A percentile compares a stretch with the other conserved stretches of the same genome.
Evolutionary conservation across 2,113 vertebrate genomes (phyloP).

Genomic region (Cyprinodon variegatus): DNA sequence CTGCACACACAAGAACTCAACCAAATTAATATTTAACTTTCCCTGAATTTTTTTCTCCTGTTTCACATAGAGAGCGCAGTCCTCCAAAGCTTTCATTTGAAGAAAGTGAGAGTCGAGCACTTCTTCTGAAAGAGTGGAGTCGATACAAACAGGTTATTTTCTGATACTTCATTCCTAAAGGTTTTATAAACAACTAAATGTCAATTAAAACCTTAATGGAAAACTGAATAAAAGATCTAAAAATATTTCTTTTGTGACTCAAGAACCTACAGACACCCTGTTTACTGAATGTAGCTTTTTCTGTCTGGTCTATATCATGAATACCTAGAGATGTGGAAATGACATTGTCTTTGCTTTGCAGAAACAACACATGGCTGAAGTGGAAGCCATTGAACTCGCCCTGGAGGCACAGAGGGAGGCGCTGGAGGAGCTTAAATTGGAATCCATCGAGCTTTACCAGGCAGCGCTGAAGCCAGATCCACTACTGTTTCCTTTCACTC

Average conservation of each 20-base stretch:
- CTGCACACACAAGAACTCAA: neutral
- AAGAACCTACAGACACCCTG: too few relatives aligned
- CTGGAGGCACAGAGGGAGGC: constrained; percentile 87
- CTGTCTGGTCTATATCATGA: neutral
- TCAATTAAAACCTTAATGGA: too few relatives aligned
- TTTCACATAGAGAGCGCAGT: constrained; percentile 79
- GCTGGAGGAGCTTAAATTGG: constrained; percentile 85
- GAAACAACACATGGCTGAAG: constrained; percentile 84
- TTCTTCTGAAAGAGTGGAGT: constrained; percentile 89
- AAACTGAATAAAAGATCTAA: neutral
- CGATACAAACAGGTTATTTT: constrained; percentile 80
- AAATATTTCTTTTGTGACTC: neutral
- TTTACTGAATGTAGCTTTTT: neutral
- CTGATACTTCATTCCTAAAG: neutral
- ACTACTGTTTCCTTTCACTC: constrained; percentile 84
- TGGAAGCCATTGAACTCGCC: constrained; percentile 73
- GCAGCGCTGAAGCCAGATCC: constrained; percentile 84
- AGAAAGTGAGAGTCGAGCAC: constrained; percentile 85
- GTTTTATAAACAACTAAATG: constrained; percentile 1
- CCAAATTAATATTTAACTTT: neutral
- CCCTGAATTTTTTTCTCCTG: constrained; percentile 2
- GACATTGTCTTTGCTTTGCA: constrained; percentile 36
- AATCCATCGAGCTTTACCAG: constrained; percentile 85
- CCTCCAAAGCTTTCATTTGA: constrained; percentile 76
- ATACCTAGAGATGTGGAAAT: neutral